Conservation (phyloP, 2,888 invertebrate species). For the Morpho deidamia region DNA sequence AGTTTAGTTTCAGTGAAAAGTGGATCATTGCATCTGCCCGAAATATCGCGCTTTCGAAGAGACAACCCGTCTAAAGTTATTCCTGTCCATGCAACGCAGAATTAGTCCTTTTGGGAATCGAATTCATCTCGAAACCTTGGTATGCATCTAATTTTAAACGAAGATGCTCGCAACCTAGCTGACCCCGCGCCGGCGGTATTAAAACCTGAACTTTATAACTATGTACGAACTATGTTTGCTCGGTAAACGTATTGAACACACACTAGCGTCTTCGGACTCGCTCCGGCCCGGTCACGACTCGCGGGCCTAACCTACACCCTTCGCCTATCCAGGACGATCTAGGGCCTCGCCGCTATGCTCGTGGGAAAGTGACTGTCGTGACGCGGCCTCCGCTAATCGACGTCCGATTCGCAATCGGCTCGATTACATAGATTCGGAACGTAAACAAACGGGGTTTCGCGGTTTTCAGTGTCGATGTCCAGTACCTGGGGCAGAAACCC, state of each 20-base stretch:
- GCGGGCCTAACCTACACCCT: slow-evolving; percentile 49
- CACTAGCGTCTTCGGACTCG: slow-evolving; percentile 54
- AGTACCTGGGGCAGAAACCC: slow-evolving; percentile 77
- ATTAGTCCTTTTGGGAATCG: slow-evolving; percentile 50
- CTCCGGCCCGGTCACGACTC: slow-evolving; percentile 70
- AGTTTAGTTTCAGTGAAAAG: slow-evolving; percentile 2
- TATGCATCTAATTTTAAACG: slow-evolving; percentile 78
- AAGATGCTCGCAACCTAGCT: slow-evolving; percentile 74
- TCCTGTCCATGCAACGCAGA: slow-evolving; percentile 58
- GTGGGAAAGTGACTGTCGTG: slow-evolving; percentile 71
- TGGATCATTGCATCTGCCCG: slow-evolving; percentile 64
- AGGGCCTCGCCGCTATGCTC: slow-evolving; percentile 40
- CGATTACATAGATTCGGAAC: slow-evolving; percentile 21
- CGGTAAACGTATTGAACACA: slow-evolving; percentile 68
- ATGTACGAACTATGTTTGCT: slow-evolving; percentile 70
- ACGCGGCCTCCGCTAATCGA: slow-evolving; percentile 37
- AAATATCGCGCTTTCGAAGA: slow-evolving; percentile 60
- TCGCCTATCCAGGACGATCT: slow-evolving; percentile 68
- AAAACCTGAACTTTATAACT: slow-evolving; percentile 77
- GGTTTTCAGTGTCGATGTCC: slow-evolving; percentile 57
- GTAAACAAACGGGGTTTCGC: slow-evolving; percentile 63
- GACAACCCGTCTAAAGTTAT: slow-evolving; percentile 55
- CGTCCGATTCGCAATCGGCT: slow-evolving; percentile 27
- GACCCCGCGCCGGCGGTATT: slow-evolving; percentile 72
- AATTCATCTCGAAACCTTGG: slow-evolving; percentile 62